Evolutionary conservation across 2,888 invertebrate species (phyloP).

Genomic region (Macrophya alboannulata): DNA sequence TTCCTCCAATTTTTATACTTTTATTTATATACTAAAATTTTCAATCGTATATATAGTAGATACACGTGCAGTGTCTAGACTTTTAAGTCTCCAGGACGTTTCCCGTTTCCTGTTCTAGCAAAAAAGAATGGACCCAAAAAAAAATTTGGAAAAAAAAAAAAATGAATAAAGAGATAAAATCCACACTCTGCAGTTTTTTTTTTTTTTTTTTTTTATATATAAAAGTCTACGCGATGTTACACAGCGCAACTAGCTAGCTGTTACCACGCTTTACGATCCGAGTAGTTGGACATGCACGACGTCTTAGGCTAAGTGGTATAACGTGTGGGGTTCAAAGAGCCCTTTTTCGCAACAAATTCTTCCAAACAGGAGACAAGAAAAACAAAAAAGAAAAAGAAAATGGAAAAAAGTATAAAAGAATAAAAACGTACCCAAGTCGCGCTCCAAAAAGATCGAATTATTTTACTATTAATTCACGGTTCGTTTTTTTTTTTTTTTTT

Average conservation of each 20-base stretch:
- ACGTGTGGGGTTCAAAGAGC: background rate
- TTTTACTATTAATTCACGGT: too few relatives aligned
- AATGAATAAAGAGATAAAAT: background rate
- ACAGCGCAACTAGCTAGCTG: slow-evolving; percentile 74
- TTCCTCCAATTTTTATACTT: too few relatives aligned
- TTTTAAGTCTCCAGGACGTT: background rate
- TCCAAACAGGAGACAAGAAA: background rate
- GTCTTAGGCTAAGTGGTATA: slow-evolving; percentile 73
- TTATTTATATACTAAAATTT: too few relatives aligned
- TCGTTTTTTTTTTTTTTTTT: too few relatives aligned
- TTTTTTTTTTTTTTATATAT: background rate
- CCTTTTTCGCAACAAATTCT: background rate
- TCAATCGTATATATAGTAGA: too few relatives aligned
- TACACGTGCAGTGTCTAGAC: background rate
- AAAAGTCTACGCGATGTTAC: background rate
- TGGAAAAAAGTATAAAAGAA: background rate
- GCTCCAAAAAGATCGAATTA: background rate
- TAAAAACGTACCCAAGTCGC: background rate
- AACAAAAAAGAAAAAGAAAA: background rate
- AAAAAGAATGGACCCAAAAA: background rate
- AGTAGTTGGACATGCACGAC: slow-evolving; percentile 78
- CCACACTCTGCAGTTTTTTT: background rate
- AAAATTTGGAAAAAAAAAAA: background rate
- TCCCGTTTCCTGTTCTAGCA: background rate
- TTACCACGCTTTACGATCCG: slow-evolving; percentile 79